These are phyloP conservation scores for Volucella zonaria DNA, from an alignment of 2,888 invertebrate genomes.

Conservation along the genomic window DNA sequence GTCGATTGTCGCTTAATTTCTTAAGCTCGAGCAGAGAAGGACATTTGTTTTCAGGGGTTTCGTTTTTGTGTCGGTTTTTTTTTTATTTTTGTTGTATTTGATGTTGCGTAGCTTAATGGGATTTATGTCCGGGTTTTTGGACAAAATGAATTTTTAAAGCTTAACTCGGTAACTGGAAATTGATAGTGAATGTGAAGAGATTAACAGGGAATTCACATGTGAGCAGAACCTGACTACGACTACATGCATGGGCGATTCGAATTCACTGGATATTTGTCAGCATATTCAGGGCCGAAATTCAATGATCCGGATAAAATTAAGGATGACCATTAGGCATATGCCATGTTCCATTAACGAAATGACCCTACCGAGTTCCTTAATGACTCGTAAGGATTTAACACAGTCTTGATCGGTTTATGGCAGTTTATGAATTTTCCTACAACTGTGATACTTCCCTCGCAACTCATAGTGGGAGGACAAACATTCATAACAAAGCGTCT, in stretches of 20 bases:
- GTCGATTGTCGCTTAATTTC: constrained; percentile 55
- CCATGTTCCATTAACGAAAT: constrained; percentile 2
- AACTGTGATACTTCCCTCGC: too few species aligned
- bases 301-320: neutral
- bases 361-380: too few species aligned
- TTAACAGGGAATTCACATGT: constrained; percentile 40
- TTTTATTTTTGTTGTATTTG: constrained; percentile 5
- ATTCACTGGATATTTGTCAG: constrained; percentile 14
- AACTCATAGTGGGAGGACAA: too few species aligned
- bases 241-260: constrained; percentile 12
- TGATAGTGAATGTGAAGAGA: constrained; percentile 40
- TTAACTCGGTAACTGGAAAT: neutral
- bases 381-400: too few species aligned
- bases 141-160: constrained; percentile 44
- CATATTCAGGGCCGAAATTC: neutral
- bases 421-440: too few species aligned
- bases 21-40: constrained; percentile 12
- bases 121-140: constrained; percentile 49
- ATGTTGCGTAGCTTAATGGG: constrained; percentile 36
- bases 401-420: too few species aligned
- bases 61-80: neutral
- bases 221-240: constrained; percentile 3
- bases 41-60: neutral
- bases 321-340: neutral
- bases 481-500: too few species aligned